These are phyloP conservation scores for Malurus melanocephalus DNA, from an alignment of 2,113 vertebrate species.

Conservation along the genomic window DNA sequence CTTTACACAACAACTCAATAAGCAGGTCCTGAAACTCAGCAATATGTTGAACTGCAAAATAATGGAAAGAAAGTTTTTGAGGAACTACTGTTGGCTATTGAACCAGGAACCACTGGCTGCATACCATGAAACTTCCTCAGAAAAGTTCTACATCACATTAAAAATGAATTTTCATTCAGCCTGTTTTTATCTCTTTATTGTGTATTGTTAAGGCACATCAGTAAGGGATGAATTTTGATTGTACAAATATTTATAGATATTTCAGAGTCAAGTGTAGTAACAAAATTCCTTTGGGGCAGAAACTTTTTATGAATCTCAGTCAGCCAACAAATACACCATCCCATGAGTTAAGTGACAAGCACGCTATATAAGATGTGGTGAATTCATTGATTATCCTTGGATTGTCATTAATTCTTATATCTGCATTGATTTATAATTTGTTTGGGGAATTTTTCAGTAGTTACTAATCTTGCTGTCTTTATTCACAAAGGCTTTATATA, in stretches of 20 bases:
- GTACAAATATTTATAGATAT: neutral
- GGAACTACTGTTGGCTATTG: neutral
- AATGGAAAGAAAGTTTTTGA: neutral
- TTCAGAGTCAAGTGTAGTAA: neutral
- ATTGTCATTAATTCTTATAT: neutral
- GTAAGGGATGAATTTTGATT: neutral
- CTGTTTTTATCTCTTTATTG: neutral
- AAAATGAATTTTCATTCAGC: neutral
- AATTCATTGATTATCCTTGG: neutral
- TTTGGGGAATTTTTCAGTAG: neutral
- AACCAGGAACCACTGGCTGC: neutral
- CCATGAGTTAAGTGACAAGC: neutral
- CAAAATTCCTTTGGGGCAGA: neutral
- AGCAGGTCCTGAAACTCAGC: neutral
- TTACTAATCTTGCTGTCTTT: neutral
- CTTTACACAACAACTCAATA: neutral
- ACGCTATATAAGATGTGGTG: neutral
- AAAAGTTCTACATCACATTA: neutral
- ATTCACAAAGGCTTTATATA: neutral
- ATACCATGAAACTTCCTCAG: neutral
- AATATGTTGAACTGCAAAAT: neutral
- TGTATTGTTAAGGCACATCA: neutral
- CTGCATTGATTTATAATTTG: neutral
- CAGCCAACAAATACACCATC: neutral
- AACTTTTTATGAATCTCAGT: neutral